Percentiles rank a stretch among this genome's conserved stretches.
Conservation (phyloP, 2,797 vertebrate genomes). For the Acropternis orthonyx region DNA sequence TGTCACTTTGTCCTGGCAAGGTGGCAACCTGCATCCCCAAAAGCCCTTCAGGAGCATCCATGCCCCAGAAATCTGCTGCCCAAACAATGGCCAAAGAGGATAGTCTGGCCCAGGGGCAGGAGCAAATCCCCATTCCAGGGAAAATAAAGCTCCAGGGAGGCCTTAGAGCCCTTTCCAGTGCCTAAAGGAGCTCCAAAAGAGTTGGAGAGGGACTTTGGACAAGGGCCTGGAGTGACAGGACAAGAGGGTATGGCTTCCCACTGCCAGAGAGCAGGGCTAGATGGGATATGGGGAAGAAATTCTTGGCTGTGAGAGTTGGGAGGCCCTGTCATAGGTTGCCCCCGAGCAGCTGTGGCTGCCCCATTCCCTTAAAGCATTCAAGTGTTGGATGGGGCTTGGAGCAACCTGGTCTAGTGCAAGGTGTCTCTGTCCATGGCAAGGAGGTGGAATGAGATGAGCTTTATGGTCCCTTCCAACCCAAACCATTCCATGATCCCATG, state of each 20-base stretch:
- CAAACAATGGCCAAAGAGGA: accelerated
- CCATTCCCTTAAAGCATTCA: not conserved
- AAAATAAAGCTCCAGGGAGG: not conserved
- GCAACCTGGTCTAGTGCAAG: not conserved
- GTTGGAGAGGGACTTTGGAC: not conserved
- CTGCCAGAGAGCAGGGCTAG: not conserved
- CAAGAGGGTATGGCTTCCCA: accelerated
- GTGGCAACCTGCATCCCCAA: not conserved
- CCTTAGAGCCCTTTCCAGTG: not conserved
- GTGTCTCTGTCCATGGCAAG: not conserved
- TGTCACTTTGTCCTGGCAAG: accelerated
- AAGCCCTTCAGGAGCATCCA: accelerated
- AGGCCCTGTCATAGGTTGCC: not conserved
- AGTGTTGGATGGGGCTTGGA: not conserved
- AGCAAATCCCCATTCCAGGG: not conserved
- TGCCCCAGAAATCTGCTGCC: not conserved
- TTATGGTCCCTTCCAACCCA: not conserved
- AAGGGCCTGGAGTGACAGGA: not conserved
- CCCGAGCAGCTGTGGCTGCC: not conserved
- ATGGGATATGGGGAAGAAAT: not conserved
- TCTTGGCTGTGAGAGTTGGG: not conserved
- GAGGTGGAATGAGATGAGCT: not conserved
- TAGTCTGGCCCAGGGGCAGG: accelerated
- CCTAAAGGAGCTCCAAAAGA: not conserved
- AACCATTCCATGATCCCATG: not conserved